Conservation (phyloP, 2,797 vertebrate genomes). For the Phalanger gymnotis region DNA sequence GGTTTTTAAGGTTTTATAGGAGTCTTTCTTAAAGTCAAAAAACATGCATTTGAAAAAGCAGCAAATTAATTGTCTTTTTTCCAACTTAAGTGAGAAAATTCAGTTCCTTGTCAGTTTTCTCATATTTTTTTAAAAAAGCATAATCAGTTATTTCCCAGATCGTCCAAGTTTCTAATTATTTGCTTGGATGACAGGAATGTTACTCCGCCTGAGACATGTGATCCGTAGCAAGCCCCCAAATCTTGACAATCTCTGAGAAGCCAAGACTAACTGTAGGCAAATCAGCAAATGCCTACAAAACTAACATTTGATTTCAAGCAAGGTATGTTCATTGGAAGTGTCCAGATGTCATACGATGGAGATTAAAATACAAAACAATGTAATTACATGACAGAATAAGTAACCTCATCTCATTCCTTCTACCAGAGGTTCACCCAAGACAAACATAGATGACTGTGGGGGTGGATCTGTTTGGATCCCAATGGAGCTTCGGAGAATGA, state of each 20-base stretch:
- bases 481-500: too few relatives aligned
- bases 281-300: neutral
- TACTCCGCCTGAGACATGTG: neutral
- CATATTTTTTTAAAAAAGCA: neutral
- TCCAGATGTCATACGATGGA: neutral
- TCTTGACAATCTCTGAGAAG: too few relatives aligned
- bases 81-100: neutral
- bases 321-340: neutral
- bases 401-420: neutral
- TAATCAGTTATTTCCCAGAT: fast-evolving
- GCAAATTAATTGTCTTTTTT: neutral
- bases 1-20: neutral
- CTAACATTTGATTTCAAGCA: neutral
- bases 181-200: neutral
- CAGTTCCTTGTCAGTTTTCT: neutral
- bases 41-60: fast-evolving
- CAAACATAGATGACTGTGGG: neutral
- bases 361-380: neutral
- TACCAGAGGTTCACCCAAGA: too few relatives aligned
- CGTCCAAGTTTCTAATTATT: neutral
- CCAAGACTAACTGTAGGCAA: fast-evolving
- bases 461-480: neutral
- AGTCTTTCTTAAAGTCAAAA: neutral
- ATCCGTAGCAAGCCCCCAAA: too few relatives aligned
- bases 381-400: neutral